Percentiles rank a stretch among this genome's conserved stretches.
Evolutionary conservation across 1,140 invertebrate species (phyloP).

Genomic region (Lordiphosa clarofinis): DNA sequence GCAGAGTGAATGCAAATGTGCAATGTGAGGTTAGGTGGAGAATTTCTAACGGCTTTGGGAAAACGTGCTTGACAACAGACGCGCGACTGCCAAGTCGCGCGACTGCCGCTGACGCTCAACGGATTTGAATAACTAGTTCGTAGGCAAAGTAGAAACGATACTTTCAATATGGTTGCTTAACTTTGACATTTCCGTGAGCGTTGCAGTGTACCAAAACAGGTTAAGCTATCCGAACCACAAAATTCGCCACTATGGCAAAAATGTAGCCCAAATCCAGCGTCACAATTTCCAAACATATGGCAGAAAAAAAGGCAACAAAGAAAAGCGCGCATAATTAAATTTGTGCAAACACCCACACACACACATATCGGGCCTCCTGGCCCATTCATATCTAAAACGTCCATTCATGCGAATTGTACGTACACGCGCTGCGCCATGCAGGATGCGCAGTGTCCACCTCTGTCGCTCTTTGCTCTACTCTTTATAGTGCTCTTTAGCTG

Average conservation of each 20-base stretch:
- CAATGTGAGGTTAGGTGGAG: conserved; percentile 54
- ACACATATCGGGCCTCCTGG: conserved; percentile 12
- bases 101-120: conserved; percentile 37
- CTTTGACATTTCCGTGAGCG: conserved; percentile 70
- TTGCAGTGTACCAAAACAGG: conserved; percentile 70
- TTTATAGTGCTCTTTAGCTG: conserved; percentile 27
- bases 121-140: conserved; percentile 74
- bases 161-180: conserved; percentile 75
- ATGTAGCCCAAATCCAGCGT: conserved; percentile 52
- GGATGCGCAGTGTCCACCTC: conserved; percentile 58
- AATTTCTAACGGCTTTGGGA: conserved; percentile 67
- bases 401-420: conserved; percentile 66
- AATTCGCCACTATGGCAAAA: conserved; percentile 44
- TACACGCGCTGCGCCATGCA: conserved; percentile 69
- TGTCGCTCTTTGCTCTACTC: conserved; percentile 10
- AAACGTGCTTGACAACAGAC: conserved; percentile 72
- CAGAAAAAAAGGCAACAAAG: conserved; percentile 5
- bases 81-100: conserved; percentile 24
- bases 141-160: conserved; percentile 41
- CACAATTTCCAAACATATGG: conserved; percentile 71
- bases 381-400: conserved; percentile 56
- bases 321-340: conserved; percentile 73
- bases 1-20: conserved; percentile 47
- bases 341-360: conserved; percentile 34
- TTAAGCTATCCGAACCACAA: conserved; percentile 41